Evolutionary conservation across 2,113 vertebrate genomes (phyloP).

Genomic region (Mus spicilegus): DNA sequence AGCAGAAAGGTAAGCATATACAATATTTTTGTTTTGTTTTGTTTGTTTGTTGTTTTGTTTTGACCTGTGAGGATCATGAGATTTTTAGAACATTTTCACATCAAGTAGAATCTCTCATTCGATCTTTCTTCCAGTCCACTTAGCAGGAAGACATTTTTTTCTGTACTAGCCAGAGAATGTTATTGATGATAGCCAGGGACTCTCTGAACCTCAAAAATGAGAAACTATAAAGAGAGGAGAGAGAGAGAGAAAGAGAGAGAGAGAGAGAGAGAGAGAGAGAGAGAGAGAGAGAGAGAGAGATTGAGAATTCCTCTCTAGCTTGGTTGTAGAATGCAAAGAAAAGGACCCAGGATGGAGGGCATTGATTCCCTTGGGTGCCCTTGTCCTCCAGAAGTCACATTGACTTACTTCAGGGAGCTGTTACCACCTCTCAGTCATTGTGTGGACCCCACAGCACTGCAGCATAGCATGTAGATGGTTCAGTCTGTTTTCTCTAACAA

Average conservation of each 20-base stretch:
- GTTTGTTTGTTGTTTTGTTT: neutral
- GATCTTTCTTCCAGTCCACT: neutral
- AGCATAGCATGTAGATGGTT: neutral
- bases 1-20: neutral
- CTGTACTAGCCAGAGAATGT: neutral
- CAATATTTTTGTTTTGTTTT: neutral
- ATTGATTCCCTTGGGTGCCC: neutral
- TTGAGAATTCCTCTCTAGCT: neutral
- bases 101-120: constrained; percentile 12
- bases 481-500: neutral
- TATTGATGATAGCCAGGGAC: neutral
- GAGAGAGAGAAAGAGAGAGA: too few relatives aligned
- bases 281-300: too few relatives aligned
- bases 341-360: neutral
- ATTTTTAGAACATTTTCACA: neutral
- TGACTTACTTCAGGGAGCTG: neutral
- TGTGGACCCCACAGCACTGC: neutral
- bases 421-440: neutral
- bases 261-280: too few relatives aligned
- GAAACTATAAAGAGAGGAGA: neutral
- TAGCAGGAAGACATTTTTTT: neutral
- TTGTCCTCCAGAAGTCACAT: too few relatives aligned
- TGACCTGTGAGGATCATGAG: neutral
- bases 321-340: neutral
- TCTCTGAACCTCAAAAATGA: neutral